A percentile compares a stretch with the other conserved stretches of the same genome.
Evolutionary conservation across 2,797 vertebrate species (phyloP).

Genomic region (Leuciscus waleckii): DNA sequence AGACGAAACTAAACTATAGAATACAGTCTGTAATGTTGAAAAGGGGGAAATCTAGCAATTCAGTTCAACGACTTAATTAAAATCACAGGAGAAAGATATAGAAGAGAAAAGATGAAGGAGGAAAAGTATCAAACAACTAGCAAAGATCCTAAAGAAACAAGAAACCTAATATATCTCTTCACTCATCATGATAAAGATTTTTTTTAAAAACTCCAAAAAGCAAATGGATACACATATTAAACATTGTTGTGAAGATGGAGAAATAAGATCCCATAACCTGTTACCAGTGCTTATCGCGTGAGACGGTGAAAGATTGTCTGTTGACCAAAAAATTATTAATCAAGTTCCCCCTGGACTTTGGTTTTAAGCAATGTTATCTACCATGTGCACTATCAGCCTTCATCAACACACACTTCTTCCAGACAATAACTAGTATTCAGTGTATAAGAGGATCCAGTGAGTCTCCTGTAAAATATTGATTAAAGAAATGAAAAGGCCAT

Average conservation of each 20-base stretch:
- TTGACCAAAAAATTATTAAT: slow-evolving; percentile 54
- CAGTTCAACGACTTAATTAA: not conserved
- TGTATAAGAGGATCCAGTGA: not conserved
- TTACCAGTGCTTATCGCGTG: slow-evolving; percentile 36
- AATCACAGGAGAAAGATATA: not conserved
- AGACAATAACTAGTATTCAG: not conserved
- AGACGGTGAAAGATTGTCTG: slow-evolving; percentile 65
- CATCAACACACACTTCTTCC: not conserved
- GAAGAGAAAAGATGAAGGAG: not conserved
- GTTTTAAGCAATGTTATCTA: slow-evolving; percentile 61
- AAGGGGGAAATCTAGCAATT: slow-evolving; percentile 2
- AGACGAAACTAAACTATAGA: not conserved
- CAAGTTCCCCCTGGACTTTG: slow-evolving; percentile 69
- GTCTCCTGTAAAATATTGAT: not conserved
- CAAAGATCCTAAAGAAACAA: not conserved
- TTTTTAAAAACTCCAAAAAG: not conserved
- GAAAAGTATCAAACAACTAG: not conserved
- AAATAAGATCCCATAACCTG: slow-evolving; percentile 1
- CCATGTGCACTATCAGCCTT: slow-evolving; percentile 13
- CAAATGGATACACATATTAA: not conserved
- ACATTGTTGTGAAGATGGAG: not conserved
- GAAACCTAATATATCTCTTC: too few relatives aligned
- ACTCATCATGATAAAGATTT: not conserved
- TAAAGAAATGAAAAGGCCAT: slow-evolving; percentile 48
- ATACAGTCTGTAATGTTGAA: too few relatives aligned